Base-by-base conservation (phyloP, 2,888 invertebrate species). In the Oxytorus armatus region DNA sequence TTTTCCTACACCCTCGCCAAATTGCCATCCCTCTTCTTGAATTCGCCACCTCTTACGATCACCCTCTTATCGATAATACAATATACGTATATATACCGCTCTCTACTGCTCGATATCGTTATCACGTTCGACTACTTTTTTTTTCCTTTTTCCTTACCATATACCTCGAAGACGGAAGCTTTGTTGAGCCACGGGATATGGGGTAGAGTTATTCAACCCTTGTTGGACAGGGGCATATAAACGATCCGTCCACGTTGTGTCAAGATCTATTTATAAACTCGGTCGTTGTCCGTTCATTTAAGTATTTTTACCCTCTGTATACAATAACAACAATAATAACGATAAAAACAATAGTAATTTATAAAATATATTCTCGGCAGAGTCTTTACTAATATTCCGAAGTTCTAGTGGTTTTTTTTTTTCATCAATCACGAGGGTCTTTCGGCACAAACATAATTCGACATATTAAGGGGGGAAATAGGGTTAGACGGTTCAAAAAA, bases 231-330 rank as follows among this genome's bases (percentile, higher is more conserved):
- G 23, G 11, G 44, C 42, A 10, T 49, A 11, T 33, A 14, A 21
- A 16, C 36, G 55, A 36, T 59, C 36, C 16, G 44, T 33, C 11
- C n/a, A n/a, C 36, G 16, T n/a, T 23, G 18, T 16, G 42, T 42
- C 65, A 33, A 39, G 47, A 14, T 39, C 57, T 77, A 72, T 72
- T 77, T 51, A 72, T 72, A 57, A 77, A 65, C 63, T 29, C 61
- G 61, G n/a, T 3, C 16, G 39, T 57, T 25, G 39, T 21, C 5
- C 55, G 47, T 65, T 47, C 57, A 55, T 65, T 49, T 5, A 18
- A 33, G 39, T 63, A 65, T 39, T 73, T 70, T 16, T 4, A 65
- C 55, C 63, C 36, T 18, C 33, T n/a, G 18, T 16, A 1, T 21
- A 21, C 39, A 23, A 39, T 23, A 53, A 55, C 23, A 53, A 55